Evolutionary conservation across 1,140 invertebrate genomes (phyloP).

Genomic region (Philotrypesis tridentata): DNA sequence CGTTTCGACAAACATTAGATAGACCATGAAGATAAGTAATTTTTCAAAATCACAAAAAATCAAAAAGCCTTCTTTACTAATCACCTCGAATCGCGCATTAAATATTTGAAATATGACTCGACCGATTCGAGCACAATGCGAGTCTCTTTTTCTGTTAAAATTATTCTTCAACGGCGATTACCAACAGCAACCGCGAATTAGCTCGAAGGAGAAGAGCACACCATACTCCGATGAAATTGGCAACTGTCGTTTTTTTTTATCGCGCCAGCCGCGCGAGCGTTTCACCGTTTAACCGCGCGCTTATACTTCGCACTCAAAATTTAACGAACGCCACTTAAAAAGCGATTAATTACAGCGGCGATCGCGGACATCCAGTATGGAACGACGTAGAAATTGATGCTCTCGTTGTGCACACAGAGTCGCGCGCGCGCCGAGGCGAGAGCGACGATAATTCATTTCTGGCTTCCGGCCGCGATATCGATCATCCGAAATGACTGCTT

Average conservation of each 20-base stretch:
- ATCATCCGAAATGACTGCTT: background rate
- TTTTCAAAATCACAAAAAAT: too few relatives aligned
- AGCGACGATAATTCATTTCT: background rate
- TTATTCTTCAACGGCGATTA: too few relatives aligned
- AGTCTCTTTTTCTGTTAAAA: too few relatives aligned
- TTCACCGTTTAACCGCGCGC: background rate
- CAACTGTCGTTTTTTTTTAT: background rate
- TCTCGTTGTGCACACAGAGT: too few relatives aligned
- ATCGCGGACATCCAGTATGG: background rate
- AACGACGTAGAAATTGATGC: background rate
- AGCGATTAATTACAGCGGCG: background rate
- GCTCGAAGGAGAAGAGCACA: too few relatives aligned
- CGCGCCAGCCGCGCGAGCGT: background rate
- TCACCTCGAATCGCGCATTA: too few relatives aligned
- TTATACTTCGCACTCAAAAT: background rate
- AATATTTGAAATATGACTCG: too few relatives aligned
- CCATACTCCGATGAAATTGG: background rate
- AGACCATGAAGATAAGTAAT: too few relatives aligned
- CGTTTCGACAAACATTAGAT: too few relatives aligned
- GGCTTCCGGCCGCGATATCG: background rate
- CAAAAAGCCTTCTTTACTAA: too few relatives aligned
- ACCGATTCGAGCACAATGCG: too few relatives aligned
- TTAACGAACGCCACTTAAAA: background rate
- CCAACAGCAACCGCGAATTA: too few relatives aligned
- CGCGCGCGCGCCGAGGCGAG: background rate